Evolutionary conservation across 1,140 invertebrate genomes (phyloP).

Genomic region (Ruditapes philippinarum): DNA sequence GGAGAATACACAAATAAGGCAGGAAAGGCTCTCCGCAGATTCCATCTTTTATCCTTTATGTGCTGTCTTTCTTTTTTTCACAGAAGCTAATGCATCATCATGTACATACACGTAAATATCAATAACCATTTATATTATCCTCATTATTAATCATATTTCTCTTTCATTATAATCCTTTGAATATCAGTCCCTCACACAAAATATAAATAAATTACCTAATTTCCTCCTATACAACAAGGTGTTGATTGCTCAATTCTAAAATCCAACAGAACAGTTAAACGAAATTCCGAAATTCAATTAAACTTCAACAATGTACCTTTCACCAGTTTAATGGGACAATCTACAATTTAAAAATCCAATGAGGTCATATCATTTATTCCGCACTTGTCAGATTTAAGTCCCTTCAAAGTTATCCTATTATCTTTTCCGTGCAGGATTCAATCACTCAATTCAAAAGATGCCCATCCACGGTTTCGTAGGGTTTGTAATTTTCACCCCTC

Average conservation of each 20-base stretch:
- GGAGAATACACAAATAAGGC: conserved; percentile 59
- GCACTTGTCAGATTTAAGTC: conserved; percentile 50
- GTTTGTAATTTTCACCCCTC: conserved; percentile 13
- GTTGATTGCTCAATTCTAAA: conserved; percentile 32
- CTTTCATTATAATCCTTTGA: conserved; percentile 1
- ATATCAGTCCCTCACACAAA: not conserved
- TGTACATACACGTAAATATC: not conserved
- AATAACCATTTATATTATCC: not conserved
- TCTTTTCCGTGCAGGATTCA: conserved; percentile 46
- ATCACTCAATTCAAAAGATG: conserved; percentile 23
- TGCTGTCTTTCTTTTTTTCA: not conserved
- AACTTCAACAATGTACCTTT: conserved; percentile 56
- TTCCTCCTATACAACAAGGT: not conserved
- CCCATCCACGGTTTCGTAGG: not conserved
- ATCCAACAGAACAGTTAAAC: conserved; percentile 48
- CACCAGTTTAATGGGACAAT: conserved; percentile 59
- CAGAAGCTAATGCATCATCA: not conserved
- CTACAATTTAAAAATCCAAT: conserved; percentile 57
- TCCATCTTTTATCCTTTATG: conserved; percentile 50
- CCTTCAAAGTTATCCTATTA: conserved; percentile 41
- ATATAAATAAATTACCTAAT: conserved; percentile 13
- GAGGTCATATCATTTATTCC: conserved; percentile 62
- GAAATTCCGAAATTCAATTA: conserved; percentile 62
- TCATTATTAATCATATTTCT: not conserved
- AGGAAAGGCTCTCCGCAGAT: conserved; percentile 57